Evolutionary conservation across 2,888 invertebrate species (phyloP).

Genomic region (Peribatodes rhomboidaria): DNA sequence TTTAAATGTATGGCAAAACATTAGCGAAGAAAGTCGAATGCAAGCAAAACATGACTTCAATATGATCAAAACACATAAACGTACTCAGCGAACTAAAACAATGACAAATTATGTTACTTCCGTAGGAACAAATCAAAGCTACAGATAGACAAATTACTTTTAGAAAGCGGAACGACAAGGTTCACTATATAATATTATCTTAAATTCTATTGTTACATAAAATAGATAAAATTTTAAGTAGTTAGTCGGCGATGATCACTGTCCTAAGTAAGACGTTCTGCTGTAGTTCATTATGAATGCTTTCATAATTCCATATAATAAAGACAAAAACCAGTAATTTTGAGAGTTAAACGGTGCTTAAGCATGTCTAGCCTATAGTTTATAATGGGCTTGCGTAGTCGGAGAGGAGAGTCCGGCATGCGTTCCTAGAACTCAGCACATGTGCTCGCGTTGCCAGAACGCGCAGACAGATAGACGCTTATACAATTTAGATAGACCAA

Average conservation of each 20-base stretch:
- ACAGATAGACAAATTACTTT: conserved; percentile 4
- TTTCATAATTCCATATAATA: conserved; percentile 36
- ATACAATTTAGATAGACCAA: conserved; percentile 51
- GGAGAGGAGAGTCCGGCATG: conserved; percentile 65
- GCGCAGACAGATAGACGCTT: conserved; percentile 67
- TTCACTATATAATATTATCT: conserved; percentile 9
- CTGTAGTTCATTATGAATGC: conserved; percentile 26
- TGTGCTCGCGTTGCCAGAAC: conserved; percentile 51
- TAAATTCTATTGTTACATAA: neutral
- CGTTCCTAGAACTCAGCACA: conserved; percentile 66
- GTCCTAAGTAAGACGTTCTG: conserved; percentile 25
- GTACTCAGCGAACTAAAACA: neutral
- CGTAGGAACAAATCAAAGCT: neutral
- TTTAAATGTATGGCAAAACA: neutral
- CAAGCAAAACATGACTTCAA: too few species aligned
- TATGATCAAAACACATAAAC: too few species aligned
- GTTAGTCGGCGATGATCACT: too few species aligned
- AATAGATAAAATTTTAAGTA: too few species aligned
- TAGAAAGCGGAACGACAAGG: conserved; percentile 18
- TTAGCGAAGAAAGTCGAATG: too few species aligned
- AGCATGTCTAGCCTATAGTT: conserved; percentile 54
- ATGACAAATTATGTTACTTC: neutral
- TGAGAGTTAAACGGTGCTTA: conserved; percentile 48
- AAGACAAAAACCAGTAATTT: conserved; percentile 43
- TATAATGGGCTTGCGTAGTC: conserved; percentile 59